These are phyloP conservation scores for Pseudolycoriella hygida DNA, from an alignment of 2,888 invertebrate genomes.

Conservation along the genomic window DNA sequence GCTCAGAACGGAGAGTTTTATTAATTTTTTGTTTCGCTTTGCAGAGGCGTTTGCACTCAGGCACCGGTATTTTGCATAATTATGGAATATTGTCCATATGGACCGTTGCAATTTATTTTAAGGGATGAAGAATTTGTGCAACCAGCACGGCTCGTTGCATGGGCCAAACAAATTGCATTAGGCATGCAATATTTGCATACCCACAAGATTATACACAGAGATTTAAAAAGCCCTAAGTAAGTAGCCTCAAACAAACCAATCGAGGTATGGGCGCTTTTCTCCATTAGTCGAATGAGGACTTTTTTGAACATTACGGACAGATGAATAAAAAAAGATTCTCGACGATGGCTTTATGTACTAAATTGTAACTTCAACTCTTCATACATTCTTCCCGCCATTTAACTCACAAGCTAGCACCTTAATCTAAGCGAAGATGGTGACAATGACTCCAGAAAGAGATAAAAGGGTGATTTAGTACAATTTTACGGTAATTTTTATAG, in stretches of 20 bases:
- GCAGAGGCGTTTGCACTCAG: constrained; percentile 81
- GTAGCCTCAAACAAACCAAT: constrained; percentile 21
- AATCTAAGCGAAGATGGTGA: no score
- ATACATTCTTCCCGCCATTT: no score
- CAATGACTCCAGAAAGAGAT: no score
- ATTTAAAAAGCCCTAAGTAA: constrained; percentile 98
- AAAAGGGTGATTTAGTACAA: no score
- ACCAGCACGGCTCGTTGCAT: constrained; percentile 71
- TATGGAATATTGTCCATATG: constrained; percentile 97
- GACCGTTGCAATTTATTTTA: constrained; percentile 82
- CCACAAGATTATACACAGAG: constrained; percentile 94
- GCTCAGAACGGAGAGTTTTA: no score
- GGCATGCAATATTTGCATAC: constrained; percentile 95
- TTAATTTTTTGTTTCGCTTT: constrained; percentile 14
- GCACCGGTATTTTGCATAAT: constrained; percentile 86
- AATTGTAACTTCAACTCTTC: no score
- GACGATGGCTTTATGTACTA: no score
- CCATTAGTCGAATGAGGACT: not conserved
- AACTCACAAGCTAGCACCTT: no score
- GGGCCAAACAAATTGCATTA: constrained; percentile 88
- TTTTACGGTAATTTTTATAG: no score
- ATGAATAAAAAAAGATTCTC: no score
- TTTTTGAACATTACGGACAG: not conserved
- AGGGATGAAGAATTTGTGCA: constrained; percentile 67
- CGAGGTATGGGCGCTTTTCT: not conserved